These are phyloP conservation scores for Ameiurus melas DNA, from an alignment of 2,113 vertebrate genomes.

Conservation along the genomic window DNA sequence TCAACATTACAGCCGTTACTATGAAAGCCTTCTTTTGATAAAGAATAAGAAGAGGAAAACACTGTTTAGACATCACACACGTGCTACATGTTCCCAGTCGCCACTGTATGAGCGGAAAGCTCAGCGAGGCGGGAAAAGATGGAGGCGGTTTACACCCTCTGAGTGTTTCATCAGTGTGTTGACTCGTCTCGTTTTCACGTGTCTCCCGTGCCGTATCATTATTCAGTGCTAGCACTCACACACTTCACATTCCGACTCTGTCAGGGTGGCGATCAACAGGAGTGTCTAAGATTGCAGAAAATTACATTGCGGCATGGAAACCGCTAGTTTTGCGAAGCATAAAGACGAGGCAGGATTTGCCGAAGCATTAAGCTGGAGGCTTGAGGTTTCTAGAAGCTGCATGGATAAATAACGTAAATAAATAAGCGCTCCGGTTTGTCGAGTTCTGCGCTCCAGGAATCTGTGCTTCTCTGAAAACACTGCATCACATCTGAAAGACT, in stretches of 20 bases:
- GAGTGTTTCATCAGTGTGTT: conserved; percentile 22
- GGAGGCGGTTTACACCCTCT: not conserved
- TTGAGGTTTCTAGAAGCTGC: conserved; percentile 42
- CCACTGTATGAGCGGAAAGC: not conserved
- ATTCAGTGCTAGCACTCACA: conserved; percentile 1
- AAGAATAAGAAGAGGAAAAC: not conserved
- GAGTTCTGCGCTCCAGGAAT: conserved; percentile 15
- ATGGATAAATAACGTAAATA: conserved; percentile 60
- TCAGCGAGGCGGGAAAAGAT: not conserved
- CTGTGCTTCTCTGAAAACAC: not conserved
- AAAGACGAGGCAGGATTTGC: conserved; percentile 40
- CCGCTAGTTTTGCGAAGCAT: conserved; percentile 40
- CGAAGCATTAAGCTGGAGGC: conserved; percentile 17
- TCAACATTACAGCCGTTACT: not conserved
- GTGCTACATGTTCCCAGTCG: not conserved
- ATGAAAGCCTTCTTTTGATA: not conserved
- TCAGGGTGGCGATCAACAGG: conserved; percentile 30
- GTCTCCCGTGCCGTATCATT: conserved; percentile 9
- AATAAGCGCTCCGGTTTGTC: conserved; percentile 45
- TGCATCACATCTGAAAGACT: not conserved
- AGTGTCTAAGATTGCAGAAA: conserved; percentile 49
- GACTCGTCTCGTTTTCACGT: conserved; percentile 5
- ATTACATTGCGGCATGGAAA: conserved; percentile 60
- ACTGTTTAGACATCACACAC: not conserved
- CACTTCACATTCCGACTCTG: not conserved